A percentile compares a stretch with the other conserved stretches of the same genome.
These are phyloP conservation scores for Xestia c-nigrum DNA, from an alignment of 2,888 invertebrate species.

Conservation along the genomic window DNA sequence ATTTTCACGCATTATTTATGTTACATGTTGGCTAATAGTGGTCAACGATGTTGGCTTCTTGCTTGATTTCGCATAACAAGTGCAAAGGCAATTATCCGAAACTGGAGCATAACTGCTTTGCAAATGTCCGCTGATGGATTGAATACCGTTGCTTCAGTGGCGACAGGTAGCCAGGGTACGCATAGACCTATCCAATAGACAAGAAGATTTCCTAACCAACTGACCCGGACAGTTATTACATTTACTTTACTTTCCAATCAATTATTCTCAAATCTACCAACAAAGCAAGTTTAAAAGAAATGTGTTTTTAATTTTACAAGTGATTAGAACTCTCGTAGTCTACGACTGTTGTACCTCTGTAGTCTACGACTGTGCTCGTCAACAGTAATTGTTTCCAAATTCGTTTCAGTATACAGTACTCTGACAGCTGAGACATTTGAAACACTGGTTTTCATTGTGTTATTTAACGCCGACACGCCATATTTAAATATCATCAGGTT, in stretches of 20 bases:
- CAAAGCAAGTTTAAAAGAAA: conserved; percentile 26
- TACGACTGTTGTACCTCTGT: conserved; percentile 23
- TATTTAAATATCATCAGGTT: conserved; percentile 77
- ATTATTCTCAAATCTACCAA: conserved; percentile 25
- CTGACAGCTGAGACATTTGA: conserved; percentile 43
- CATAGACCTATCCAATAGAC: conserved; percentile 31
- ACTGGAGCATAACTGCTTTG: conserved; percentile 82
- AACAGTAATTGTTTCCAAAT: conserved; percentile 46
- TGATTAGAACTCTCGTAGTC: conserved; percentile 35
- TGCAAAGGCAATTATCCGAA: conserved; percentile 83
- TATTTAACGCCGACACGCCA: conserved; percentile 76
- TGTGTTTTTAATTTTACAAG: conserved; percentile 36
- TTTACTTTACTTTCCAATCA: conserved; percentile 31
- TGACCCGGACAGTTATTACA: conserved; percentile 24
- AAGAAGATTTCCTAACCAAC: conserved; percentile 13
- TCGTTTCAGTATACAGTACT: conserved; percentile 46
- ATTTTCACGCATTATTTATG: conserved; percentile 81
- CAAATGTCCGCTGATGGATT: conserved; percentile 76
- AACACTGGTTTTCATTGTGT: conserved; percentile 66
- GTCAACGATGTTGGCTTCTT: conserved; percentile 75
- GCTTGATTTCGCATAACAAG: conserved; percentile 80
- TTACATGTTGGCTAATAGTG: conserved; percentile 76
- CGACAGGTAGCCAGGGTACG: conserved; percentile 29
- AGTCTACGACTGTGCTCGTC: conserved; percentile 18
- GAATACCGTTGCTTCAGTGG: conserved; percentile 61